These are phyloP conservation scores for Steatornis caripensis DNA, from an alignment of 2,113 vertebrate species.

Conservation along the genomic window DNA sequence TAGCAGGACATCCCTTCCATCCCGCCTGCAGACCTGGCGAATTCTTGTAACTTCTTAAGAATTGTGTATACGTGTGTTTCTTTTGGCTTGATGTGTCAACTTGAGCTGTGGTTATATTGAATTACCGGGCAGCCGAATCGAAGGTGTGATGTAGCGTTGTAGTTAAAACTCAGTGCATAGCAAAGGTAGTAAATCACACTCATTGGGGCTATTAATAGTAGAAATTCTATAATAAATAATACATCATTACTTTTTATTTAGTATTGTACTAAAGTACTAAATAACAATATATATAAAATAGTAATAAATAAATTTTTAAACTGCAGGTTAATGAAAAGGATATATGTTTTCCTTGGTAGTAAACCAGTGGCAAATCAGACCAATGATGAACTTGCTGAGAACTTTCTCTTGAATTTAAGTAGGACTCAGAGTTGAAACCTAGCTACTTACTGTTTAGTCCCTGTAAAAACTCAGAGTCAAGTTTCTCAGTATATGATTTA, in stretches of 20 bases:
- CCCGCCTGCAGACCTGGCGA: not conserved
- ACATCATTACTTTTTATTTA: not conserved
- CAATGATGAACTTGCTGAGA: not conserved
- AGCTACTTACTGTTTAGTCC: not conserved
- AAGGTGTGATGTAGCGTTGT: not conserved
- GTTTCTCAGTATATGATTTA: not conserved
- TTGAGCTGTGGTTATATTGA: not conserved
- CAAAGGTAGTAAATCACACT: not conserved
- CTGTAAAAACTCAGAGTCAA: not conserved
- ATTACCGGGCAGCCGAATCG: not conserved
- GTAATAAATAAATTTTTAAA: not conserved
- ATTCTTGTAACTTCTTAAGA: not conserved
- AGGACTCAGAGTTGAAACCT: not conserved
- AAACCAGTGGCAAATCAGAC: not conserved
- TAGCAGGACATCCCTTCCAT: not conserved
- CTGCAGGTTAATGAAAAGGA: not conserved
- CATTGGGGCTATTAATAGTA: not conserved
- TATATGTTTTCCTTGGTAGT: not conserved
- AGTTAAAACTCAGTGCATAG: not conserved
- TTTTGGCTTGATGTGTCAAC: not conserved
- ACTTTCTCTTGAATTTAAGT: not conserved
- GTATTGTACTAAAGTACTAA: too few relatives aligned
- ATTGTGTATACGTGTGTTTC: not conserved
- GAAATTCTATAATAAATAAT: not conserved
- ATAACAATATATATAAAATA: not conserved